Percentiles rank a stretch among this genome's conserved stretches.
These are phyloP conservation scores for Knipowitschia caucasica DNA, from an alignment of 2,797 vertebrate genomes.

Conservation along the genomic window DNA sequence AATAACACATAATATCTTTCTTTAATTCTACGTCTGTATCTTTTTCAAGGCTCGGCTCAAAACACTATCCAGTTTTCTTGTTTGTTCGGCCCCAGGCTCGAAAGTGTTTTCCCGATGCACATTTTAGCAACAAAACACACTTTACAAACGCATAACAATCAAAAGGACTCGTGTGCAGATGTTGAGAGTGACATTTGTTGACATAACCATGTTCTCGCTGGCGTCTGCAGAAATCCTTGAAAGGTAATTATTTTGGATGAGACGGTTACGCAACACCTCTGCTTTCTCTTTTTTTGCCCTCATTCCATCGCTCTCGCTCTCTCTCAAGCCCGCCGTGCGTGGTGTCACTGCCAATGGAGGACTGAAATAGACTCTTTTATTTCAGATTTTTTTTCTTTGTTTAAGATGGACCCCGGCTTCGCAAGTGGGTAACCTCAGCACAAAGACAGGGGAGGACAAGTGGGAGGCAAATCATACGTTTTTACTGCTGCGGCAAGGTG, in stretches of 20 bases:
- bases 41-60: too few relatives aligned
- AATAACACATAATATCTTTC: too few relatives aligned
- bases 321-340: slow-evolving; percentile 19
- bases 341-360: slow-evolving; percentile 22
- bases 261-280: slow-evolving; percentile 39
- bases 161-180: neutral
- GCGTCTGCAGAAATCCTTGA: slow-evolving; percentile 4
- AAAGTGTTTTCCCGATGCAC: neutral
- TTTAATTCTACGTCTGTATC: too few relatives aligned
- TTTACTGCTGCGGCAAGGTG: neutral
- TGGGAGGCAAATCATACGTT: neutral
- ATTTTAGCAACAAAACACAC: neutral
- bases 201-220: neutral
- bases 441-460: neutral
- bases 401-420: neutral
- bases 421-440: slow-evolving; percentile 1
- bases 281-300: slow-evolving; percentile 21
- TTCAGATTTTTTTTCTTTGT: neutral
- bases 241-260: slow-evolving; percentile 27
- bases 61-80: neutral
- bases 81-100: neutral
- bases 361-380: slow-evolving; percentile 1
- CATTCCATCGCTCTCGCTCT: slow-evolving; percentile 21
- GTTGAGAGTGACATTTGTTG: neutral
- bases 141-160: neutral